Percentiles rank a stretch among this genome's conserved stretches.
phyloP scores from a whole-genome alignment of 2,888 invertebrate species.

The Conus canariensis region DNA sequence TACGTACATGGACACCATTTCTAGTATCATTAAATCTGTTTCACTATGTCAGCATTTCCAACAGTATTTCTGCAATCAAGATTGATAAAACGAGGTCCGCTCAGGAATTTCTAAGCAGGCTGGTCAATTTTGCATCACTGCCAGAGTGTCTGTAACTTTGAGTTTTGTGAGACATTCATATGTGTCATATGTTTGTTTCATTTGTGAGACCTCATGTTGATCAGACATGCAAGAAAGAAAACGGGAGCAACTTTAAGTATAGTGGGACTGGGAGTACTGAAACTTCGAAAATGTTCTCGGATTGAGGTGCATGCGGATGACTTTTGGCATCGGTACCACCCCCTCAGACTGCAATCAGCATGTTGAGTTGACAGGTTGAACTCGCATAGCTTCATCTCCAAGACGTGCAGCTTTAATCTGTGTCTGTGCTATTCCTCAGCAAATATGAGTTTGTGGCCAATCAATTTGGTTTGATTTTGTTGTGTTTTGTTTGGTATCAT shows the following conservation, averaged over 20 bases:
- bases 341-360: neutral
- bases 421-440: constrained; percentile 18
- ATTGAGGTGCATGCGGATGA: neutral
- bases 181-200: neutral
- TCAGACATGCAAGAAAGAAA: too few relatives aligned
- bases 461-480: constrained; percentile 26
- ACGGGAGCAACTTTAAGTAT: too few relatives aligned
- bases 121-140: too few relatives aligned
- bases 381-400: constrained; percentile 1
- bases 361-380: constrained; percentile 16
- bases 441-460: constrained; percentile 8
- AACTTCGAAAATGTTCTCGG: too few relatives aligned
- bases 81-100: too few relatives aligned
- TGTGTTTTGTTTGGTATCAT: constrained; percentile 18
- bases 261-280: too few relatives aligned
- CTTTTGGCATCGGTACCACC: neutral
- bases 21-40: neutral
- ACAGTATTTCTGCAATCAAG: too few relatives aligned
- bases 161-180: too few relatives aligned
- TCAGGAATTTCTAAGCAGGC: too few relatives aligned
- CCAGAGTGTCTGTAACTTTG: too few relatives aligned
- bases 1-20: neutral
- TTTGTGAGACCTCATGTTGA: too few relatives aligned
- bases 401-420: constrained; percentile 33
- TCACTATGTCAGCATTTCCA: neutral